These are phyloP conservation scores for Grapholita molesta DNA, from an alignment of 1,140 invertebrate species.

Conservation along the genomic window DNA sequence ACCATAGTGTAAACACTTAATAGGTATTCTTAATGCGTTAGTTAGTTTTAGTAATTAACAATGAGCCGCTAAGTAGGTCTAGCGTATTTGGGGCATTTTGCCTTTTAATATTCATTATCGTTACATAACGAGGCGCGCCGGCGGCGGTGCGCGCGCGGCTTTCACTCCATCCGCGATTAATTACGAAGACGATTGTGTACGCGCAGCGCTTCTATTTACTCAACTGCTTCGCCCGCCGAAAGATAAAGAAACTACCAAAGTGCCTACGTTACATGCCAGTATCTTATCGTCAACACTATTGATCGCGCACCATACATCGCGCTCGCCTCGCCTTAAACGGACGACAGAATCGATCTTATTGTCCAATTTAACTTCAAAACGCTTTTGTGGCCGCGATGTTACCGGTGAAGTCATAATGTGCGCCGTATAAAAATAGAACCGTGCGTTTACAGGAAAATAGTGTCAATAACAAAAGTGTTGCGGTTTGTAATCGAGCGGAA, in stretches of 20 bases:
- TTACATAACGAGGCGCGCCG: conserved; percentile 64
- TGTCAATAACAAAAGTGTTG: conserved; percentile 73
- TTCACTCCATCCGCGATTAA: conserved; percentile 66
- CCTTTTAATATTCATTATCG: conserved; percentile 73
- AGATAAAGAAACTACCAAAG: conserved; percentile 68
- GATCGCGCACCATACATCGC: conserved; percentile 72
- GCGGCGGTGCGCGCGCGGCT: conserved; percentile 41
- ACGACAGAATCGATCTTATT: conserved; percentile 69
- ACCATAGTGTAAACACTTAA: neutral
- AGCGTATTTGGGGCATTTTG: conserved; percentile 59
- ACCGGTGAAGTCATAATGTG: conserved; percentile 75
- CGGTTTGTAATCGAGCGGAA: conserved; percentile 73
- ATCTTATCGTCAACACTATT: conserved; percentile 72
- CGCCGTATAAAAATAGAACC: conserved; percentile 68
- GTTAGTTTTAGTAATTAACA: conserved; percentile 30
- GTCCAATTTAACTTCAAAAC: conserved; percentile 68
- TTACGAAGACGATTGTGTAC: conserved; percentile 61
- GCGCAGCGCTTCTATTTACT: conserved; percentile 67
- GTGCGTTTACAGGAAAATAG: conserved; percentile 74
- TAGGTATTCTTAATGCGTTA: neutral
- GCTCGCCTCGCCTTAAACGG: conserved; percentile 63
- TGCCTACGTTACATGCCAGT: conserved; percentile 48
- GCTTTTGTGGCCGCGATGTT: conserved; percentile 65
- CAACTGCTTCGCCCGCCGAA: conserved; percentile 68
- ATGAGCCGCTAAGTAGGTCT: conserved; percentile 45